These are phyloP conservation scores for Gallinago undulata DNA, from an alignment of 2,113 vertebrate genomes.

Conservation along the genomic window DNA sequence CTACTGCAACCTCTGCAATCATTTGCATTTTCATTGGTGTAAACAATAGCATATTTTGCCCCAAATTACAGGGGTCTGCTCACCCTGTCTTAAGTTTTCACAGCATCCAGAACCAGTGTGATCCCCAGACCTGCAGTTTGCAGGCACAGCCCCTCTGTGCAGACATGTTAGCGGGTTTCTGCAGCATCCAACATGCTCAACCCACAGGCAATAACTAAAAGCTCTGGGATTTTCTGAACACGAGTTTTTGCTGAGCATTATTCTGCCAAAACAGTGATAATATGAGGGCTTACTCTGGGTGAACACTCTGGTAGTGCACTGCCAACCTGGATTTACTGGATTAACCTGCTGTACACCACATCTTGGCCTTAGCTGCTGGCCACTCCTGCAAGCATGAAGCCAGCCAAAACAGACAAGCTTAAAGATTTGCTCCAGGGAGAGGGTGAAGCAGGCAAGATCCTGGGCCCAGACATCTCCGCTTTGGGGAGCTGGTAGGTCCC, in stretches of 20 bases:
- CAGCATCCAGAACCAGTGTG: neutral
- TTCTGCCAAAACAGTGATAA: neutral
- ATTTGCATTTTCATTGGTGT: neutral
- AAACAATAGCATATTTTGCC: neutral
- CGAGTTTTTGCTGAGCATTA: neutral
- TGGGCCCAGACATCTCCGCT: neutral
- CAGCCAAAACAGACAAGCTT: neutral
- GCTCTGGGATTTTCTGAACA: neutral
- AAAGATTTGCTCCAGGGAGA: neutral
- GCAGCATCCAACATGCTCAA: neutral
- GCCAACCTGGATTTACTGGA: neutral
- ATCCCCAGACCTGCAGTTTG: neutral
- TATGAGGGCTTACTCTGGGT: neutral
- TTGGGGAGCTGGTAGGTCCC: neutral
- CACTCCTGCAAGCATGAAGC: neutral
- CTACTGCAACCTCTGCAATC: neutral
- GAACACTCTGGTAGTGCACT: neutral
- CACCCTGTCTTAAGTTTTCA: neutral
- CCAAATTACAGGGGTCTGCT: neutral
- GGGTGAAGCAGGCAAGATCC: neutral
- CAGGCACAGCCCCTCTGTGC: accelerated
- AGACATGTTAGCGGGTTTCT: neutral
- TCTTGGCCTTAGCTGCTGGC: neutral
- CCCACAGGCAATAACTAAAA: neutral
- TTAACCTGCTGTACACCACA: neutral